These are phyloP conservation scores for Chelonoidis abingdonii DNA, from an alignment of 2,113 vertebrate species.

Conservation along the genomic window DNA sequence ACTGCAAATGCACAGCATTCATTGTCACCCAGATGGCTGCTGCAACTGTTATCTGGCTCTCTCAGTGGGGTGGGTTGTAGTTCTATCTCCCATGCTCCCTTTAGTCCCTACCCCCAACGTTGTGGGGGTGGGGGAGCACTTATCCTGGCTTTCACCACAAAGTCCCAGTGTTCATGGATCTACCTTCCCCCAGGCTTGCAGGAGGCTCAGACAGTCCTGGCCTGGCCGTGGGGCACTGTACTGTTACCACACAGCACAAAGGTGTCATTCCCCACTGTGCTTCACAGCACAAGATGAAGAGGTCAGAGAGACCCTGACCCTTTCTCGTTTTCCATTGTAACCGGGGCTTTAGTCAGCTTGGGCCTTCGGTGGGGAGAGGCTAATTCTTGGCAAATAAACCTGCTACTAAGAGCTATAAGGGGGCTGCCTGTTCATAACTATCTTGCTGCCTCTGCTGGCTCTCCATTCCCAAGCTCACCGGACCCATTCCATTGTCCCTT, in stretches of 20 bases:
- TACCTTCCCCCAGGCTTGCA: constrained; percentile 48
- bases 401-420: background rate
- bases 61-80: background rate
- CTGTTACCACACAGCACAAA: background rate
- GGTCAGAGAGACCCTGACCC: background rate
- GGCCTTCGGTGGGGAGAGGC: background rate
- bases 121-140: background rate
- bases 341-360: background rate
- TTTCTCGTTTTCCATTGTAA: background rate
- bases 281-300: background rate
- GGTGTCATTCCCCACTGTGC: background rate
- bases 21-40: background rate
- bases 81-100: constrained; percentile 15
- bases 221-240: background rate
- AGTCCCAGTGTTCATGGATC: constrained; percentile 54
- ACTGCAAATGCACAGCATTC: constrained; percentile 34
- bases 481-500: background rate
- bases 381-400: background rate
- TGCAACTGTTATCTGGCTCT: background rate
- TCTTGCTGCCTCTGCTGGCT: too few species aligned
- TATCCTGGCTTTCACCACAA: background rate
- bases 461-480: background rate
- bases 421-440: background rate
- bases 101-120: constrained; percentile 16
- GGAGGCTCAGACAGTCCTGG: background rate